Evolutionary conservation across 2,888 invertebrate species (phyloP).

Genomic region (Troglohyphantes excavatus): DNA sequence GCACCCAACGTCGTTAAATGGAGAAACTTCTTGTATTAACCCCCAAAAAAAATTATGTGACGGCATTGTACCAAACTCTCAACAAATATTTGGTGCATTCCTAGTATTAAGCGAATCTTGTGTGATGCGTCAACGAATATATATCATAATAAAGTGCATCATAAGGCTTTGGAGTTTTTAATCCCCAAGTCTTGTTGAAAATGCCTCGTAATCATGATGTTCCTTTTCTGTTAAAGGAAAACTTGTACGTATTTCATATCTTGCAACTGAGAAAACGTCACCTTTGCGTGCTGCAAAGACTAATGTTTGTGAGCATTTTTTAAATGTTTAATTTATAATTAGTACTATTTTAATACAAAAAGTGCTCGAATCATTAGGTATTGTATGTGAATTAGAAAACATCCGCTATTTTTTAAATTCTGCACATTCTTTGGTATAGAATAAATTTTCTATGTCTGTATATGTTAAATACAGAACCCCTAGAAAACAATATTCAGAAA

Average conservation of each 20-base stretch:
- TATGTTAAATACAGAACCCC: constrained; percentile 22
- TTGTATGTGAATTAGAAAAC: constrained; percentile 33
- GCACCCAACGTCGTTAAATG: too few species aligned
- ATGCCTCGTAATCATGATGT: neutral
- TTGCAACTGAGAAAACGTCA: neutral
- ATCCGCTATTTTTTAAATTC: constrained; percentile 46
- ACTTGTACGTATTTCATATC: constrained; percentile 25
- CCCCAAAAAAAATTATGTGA: too few species aligned
- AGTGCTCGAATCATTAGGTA: constrained; percentile 20
- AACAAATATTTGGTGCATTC: too few species aligned
- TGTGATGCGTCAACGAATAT: neutral
- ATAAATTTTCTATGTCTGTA: constrained; percentile 26
- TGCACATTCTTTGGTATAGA: constrained; percentile 41
- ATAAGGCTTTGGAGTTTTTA: neutral
- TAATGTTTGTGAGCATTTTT: constrained; percentile 27
- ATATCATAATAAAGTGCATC: neutral
- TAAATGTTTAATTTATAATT: constrained; percentile 37
- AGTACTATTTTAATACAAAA: constrained; percentile 51
- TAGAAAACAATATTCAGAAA: constrained; percentile 17
- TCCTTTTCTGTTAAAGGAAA: constrained; percentile 2
- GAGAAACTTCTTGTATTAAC: too few species aligned
- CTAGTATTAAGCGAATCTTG: too few species aligned
- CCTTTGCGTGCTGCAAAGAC: neutral
- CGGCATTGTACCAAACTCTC: too few species aligned
- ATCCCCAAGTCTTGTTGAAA: neutral